Evolutionary conservation across 2,113 vertebrate genomes (phyloP), one percentile per base, ranked within the genome.

Genomic region (Stigmatopora nigra): DNA sequence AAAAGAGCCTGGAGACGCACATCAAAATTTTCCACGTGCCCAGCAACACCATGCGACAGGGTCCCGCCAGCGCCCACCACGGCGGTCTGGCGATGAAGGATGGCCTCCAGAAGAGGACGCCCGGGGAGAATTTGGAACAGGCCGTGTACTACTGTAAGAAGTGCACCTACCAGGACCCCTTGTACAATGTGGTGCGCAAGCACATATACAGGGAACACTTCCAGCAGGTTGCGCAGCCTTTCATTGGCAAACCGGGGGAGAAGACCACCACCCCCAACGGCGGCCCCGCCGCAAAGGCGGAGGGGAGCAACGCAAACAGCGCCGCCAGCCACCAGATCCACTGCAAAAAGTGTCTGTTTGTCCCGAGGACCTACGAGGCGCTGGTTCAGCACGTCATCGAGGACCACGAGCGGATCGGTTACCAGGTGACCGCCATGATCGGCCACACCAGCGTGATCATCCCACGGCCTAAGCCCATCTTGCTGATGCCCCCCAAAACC

Each of bases 141-240:
- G 95, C 97, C 31, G 97, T 99, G 84, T 99, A 99, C 92, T 99
- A 98, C 90, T 99, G 97, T 88, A 99, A 98, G 91, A 99, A 99
- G 91, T 99, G 97, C 93, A 99, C 97, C 89, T 99, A 98, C 89
- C 92, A 95, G 84, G 97, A 99, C 88, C 97, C 97, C 82, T 90
- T 99, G 60, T 99, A 99, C 75, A 97, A 98, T 85, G 95, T 98
- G 67, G 97, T 99, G 86, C 93, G 96, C 74, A 99, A 98, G 91
- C 97, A 99, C 92, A 99, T 99, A 89, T 99, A 99, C 90, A 91
- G 97, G 90, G 97, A 99, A 95, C 97, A 99, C 91, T 99, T 99
- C 89, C 95, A 96, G 83, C 97, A 98, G 3, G 95, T 98, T 78
- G 97, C 97, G 58, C 92, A 94, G 84, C 95, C 97, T 63, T 99